phyloP scores from a whole-genome alignment of 2,797 vertebrate species.

The Sus cebifrons region DNA sequence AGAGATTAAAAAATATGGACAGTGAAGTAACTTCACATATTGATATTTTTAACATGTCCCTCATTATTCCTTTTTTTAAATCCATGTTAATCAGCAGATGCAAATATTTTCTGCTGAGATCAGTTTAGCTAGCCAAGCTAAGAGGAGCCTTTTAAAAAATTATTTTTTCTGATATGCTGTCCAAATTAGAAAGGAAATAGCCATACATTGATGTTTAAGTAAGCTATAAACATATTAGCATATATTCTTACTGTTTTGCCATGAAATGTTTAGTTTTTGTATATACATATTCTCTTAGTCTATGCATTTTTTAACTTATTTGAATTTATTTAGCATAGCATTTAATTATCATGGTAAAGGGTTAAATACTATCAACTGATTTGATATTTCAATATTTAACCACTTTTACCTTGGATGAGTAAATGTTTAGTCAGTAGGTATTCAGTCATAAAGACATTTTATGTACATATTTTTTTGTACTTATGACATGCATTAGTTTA shows the following conservation, averaged over 20 bases:
- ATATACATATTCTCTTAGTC: neutral
- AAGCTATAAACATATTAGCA: neutral
- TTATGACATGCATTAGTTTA: neutral
- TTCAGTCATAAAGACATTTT: neutral
- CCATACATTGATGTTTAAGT: constrained; percentile 20
- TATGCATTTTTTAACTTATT: constrained; percentile 49
- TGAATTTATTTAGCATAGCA: neutral
- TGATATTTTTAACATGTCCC: constrained; percentile 83
- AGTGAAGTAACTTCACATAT: constrained; percentile 84
- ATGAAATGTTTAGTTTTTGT: constrained; percentile 35
- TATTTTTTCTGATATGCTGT: constrained; percentile 60
- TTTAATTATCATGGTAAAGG: constrained; percentile 24
- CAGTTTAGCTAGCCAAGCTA: constrained; percentile 80
- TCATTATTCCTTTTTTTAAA: constrained; percentile 85
- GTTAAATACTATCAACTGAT: constrained; percentile 19
- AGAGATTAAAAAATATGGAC: constrained; percentile 83
- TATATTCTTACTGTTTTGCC: constrained; percentile 28
- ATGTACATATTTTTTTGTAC: neutral
- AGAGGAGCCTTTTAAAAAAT: constrained; percentile 71
- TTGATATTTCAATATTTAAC: constrained; percentile 66
- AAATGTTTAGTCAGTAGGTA: constrained; percentile 46
- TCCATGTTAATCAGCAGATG: constrained; percentile 85
- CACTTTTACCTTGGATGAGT: constrained; percentile 59
- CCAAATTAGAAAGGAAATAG: constrained; percentile 55
- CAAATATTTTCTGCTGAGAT: constrained; percentile 82